phyloP scores from a whole-genome alignment of 2,113 vertebrate species.

The Psilopsiagon aymara region DNA sequence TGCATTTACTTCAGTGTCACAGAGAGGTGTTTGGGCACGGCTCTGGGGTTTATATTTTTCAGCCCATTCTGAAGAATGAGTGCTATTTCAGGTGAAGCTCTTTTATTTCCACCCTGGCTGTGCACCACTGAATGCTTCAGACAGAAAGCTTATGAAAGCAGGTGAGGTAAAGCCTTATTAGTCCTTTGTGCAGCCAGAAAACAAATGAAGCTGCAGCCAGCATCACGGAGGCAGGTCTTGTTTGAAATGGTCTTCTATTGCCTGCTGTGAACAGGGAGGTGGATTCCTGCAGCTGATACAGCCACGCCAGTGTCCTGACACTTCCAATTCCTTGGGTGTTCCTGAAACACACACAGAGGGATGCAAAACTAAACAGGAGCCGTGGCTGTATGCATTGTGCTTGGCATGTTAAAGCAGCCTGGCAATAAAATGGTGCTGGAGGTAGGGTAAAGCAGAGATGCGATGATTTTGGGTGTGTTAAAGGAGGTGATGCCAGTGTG shows the following conservation, averaged over 20 bases:
- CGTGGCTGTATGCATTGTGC: fast-evolving
- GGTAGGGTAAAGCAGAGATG: neutral
- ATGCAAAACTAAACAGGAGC: neutral
- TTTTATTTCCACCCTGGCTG: neutral
- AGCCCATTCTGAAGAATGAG: neutral
- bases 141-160: neutral
- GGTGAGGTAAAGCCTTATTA: neutral
- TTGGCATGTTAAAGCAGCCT: neutral
- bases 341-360: neutral
- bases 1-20: fast-evolving
- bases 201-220: neutral
- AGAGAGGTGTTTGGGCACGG: neutral
- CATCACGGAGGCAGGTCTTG: fast-evolving
- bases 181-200: neutral
- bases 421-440: neutral
- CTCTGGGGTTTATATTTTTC: neutral
- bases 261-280: neutral
- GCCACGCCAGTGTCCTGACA: neutral
- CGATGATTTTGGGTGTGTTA: neutral
- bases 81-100: neutral
- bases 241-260: neutral
- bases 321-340: neutral
- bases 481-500: neutral
- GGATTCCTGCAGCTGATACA: neutral
- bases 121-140: neutral